Evolutionary conservation across 2,113 vertebrate genomes (phyloP), one percentile per base, ranked within the genome.

Genomic region (Phrynosoma blainvillii): DNA sequence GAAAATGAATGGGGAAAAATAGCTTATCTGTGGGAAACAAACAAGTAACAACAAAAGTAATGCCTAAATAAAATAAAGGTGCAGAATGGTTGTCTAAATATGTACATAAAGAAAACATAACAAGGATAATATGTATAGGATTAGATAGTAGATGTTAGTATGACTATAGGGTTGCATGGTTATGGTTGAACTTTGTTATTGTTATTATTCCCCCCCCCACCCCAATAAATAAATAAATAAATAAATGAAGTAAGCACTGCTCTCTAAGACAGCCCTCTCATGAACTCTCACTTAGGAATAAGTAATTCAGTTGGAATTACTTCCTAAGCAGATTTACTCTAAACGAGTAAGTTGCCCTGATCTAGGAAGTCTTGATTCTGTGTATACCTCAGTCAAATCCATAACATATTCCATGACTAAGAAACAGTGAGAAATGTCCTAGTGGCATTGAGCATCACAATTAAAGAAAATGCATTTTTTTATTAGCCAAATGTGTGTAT

Each of bases 201-300:
- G 36, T 36, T 36, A 2, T 36, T 36, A 36, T 36, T 36, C 2
- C 36, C 36, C 36, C 36, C 36, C 36, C 36, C 36, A 1, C 36
- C 36, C 1, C 1, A 36, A 36, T 1, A 36, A 2, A 36, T 36
- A 36, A 36, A 36, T 36, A 36, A 36, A 36, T 36, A 36, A 36
- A 36, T n/a, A n/a, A 36, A 36, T 1, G 65, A 52, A 68, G 25
- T 54, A 77, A 77, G 73, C 2, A 83, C 66, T 66, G 30, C 56
- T 83, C 62, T 77, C 40, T 47, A 65, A 25, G 54, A 16, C 54
- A 87, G 54, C 74, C 47, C 91, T 89, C 89, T 47, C 52, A 82
- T 42, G 62, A 21, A 68, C 25, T 30, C 36, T 74, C n/a, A 74
- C 10, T 42, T 74, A 32, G 32, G 70, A 62, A 20, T 70, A 65